Percentiles rank a stretch among this genome's conserved stretches.
phyloP scores from a whole-genome alignment of 2,797 vertebrate genomes.

The Mionectes olivaceus region DNA sequence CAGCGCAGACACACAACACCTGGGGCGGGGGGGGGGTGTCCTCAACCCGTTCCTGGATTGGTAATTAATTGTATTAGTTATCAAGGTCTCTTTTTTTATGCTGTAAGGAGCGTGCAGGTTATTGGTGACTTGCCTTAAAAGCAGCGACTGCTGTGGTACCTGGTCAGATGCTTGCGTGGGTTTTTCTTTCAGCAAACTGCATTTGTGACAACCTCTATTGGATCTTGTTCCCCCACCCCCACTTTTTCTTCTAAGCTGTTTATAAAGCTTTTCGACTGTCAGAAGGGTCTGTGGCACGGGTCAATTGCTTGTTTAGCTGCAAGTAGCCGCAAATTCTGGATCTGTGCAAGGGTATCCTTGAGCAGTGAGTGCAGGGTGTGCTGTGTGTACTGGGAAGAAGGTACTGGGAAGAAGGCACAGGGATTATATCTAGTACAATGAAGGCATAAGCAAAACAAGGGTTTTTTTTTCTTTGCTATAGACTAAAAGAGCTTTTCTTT shows the following conservation, averaged over 20 bases:
- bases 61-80: neutral
- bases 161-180: neutral
- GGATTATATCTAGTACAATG: neutral
- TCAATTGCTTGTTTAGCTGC: neutral
- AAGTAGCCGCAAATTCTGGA: neutral
- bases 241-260: neutral
- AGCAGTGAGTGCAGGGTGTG: neutral
- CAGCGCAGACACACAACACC: neutral
- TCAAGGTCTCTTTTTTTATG: neutral
- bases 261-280: neutral
- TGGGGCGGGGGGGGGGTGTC: neutral
- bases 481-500: neutral
- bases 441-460: neutral
- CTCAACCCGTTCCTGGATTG: neutral
- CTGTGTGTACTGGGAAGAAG: neutral
- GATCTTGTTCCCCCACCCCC: neutral
- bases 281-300: neutral
- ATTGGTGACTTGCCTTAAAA: neutral
- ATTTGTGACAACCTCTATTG: neutral
- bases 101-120: rapidly evolving
- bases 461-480: neutral
- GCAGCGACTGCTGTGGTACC: neutral
- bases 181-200: neutral
- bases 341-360: neutral
- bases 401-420: neutral